Percentiles rank a stretch among this genome's conserved stretches.
phyloP scores from a whole-genome alignment of 2,113 vertebrate species.

The Oplegnathus fasciatus region DNA sequence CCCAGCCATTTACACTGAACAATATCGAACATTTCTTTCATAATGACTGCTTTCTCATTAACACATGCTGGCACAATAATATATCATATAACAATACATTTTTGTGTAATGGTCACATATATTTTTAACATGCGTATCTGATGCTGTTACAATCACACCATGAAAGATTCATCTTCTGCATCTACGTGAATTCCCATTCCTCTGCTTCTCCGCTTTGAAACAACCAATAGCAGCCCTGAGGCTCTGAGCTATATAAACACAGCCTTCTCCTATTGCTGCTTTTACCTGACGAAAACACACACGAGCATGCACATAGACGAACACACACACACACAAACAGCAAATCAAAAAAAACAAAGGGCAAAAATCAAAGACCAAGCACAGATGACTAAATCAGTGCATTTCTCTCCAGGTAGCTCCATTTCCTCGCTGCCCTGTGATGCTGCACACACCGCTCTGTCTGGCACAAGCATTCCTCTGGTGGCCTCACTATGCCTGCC shows the following conservation, averaged over 20 bases:
- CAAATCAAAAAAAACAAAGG: slow-evolving; percentile 12
- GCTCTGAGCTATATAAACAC: slow-evolving; percentile 60
- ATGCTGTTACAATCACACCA: slow-evolving; percentile 36
- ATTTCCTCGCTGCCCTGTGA: slow-evolving; percentile 67
- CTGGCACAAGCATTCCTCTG: slow-evolving; percentile 70
- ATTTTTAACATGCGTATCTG: background rate
- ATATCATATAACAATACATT: background rate
- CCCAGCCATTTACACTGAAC: background rate
- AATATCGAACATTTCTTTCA: background rate
- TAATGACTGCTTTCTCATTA: slow-evolving; percentile 1
- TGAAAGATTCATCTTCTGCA: slow-evolving; percentile 51
- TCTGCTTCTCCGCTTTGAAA: slow-evolving; percentile 50
- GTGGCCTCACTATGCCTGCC: slow-evolving; percentile 65
- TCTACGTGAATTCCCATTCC: slow-evolving; percentile 46
- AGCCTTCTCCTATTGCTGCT: slow-evolving; percentile 41
- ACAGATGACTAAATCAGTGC: slow-evolving; percentile 56
- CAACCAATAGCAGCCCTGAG: slow-evolving; percentile 64
- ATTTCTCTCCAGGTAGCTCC: slow-evolving; percentile 74
- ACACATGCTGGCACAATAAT: background rate
- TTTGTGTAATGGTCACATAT: background rate
- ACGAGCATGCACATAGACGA: slow-evolving; percentile 45
- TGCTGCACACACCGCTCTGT: slow-evolving; percentile 59
- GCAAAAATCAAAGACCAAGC: slow-evolving; percentile 33
- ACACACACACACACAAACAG: slow-evolving; percentile 25
- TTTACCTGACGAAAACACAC: slow-evolving; percentile 46